Evolutionary conservation across 2,888 invertebrate genomes (phyloP).

Genomic region (Desoria tigrina): DNA sequence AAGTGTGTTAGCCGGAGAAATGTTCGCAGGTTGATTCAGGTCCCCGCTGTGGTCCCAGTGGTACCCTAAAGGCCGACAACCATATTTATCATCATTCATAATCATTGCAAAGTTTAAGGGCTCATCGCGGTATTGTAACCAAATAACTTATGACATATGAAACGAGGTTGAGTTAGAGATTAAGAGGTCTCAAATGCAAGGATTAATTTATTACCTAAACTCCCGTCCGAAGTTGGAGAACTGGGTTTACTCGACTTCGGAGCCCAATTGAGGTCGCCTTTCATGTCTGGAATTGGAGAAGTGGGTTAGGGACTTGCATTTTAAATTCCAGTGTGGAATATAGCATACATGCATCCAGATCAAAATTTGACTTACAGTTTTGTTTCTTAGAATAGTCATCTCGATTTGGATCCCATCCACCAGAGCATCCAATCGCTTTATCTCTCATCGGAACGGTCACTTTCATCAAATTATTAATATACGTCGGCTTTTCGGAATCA

Average conservation of each 20-base stretch:
- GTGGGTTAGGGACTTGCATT: too few relatives aligned
- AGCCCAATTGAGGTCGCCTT: conserved; percentile 53
- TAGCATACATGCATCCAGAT: too few relatives aligned
- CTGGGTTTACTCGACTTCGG: conserved; percentile 50
- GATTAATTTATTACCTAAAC: conserved; percentile 46
- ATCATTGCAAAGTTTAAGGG: conserved; percentile 10
- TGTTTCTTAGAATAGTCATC: conserved; percentile 53
- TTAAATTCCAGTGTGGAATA: too few relatives aligned
- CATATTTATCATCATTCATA: background rate
- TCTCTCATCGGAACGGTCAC: conserved; percentile 27
- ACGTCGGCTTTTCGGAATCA: conserved; percentile 47
- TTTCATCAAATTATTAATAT: conserved; percentile 53
- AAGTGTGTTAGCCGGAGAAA: conserved; percentile 49
- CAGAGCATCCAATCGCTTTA: conserved; percentile 36
- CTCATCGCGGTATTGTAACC: background rate
- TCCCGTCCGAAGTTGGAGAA: conserved; percentile 47
- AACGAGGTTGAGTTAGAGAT: too few relatives aligned
- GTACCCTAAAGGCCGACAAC: conserved; percentile 32
- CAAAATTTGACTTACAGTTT: conserved; percentile 50
- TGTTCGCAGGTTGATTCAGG: conserved; percentile 50
- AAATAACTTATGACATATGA: too few relatives aligned
- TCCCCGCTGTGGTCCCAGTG: conserved; percentile 50
- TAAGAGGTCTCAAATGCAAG: too few relatives aligned
- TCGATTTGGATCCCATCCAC: conserved; percentile 50
- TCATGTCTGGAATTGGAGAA: conserved; percentile 48